Conservation (phyloP, 2,888 invertebrate genomes). For the Archips xylosteana region DNA sequence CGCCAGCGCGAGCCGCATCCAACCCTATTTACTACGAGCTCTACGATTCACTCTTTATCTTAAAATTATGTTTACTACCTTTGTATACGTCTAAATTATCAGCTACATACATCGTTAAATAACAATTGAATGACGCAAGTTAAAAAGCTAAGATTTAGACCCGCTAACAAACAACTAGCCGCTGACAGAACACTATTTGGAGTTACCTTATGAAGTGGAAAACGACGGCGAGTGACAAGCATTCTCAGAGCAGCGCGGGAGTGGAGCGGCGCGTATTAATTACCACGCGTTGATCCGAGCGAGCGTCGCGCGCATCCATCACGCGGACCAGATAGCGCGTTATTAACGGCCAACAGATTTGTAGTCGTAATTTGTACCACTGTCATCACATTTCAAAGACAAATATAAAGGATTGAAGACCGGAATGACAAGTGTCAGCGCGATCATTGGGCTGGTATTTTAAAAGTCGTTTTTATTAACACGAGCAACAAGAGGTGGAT, state of each 20-base stretch:
- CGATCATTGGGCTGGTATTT: conserved; percentile 80
- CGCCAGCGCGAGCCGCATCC: conserved; percentile 55
- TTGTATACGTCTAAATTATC: conserved; percentile 49
- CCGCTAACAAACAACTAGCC: conserved; percentile 63
- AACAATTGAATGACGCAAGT: conserved; percentile 13
- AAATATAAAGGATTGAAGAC: conserved; percentile 85
- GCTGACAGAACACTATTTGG: conserved; percentile 70
- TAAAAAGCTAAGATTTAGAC: conserved; percentile 48
- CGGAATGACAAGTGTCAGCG: conserved; percentile 84
- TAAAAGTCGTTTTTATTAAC: conserved; percentile 83
- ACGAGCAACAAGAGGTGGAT: conserved; percentile 84
- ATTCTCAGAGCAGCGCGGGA: conserved; percentile 69
- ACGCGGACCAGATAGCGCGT: conserved; percentile 78
- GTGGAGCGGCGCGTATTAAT: conserved; percentile 73
- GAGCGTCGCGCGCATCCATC: conserved; percentile 75
- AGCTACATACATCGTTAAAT: conserved; percentile 42
- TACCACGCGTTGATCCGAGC: conserved; percentile 77
- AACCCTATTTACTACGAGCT: conserved; percentile 76
- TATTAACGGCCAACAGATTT: conserved; percentile 84
- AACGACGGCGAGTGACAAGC: conserved; percentile 75
- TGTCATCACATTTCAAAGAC: conserved; percentile 86
- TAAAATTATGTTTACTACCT: conserved; percentile 71
- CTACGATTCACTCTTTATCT: conserved; percentile 82
- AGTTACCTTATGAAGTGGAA: conserved; percentile 74
- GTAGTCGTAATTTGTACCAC: conserved; percentile 85